These are phyloP conservation scores for Sinhomidia bicolor DNA, from an alignment of 2,888 invertebrate species.

Conservation along the genomic window DNA sequence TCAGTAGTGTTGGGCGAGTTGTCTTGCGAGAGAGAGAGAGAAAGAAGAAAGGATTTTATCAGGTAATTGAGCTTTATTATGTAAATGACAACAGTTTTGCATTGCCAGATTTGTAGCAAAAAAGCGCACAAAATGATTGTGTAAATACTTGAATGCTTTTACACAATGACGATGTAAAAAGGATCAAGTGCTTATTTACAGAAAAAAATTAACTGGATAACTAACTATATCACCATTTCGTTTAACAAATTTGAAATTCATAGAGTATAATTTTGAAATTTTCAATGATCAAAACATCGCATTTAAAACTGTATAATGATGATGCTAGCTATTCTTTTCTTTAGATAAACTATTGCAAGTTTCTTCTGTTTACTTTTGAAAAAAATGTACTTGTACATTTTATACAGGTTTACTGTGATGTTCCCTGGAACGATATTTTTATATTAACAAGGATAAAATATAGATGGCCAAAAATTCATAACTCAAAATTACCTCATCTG, in stretches of 20 bases:
- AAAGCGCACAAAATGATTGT: no score
- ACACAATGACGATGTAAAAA: no score
- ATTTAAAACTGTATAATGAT: no score
- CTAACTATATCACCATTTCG: not conserved
- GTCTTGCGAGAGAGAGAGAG: no score
- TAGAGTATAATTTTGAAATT: not conserved
- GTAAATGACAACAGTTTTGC: constrained; percentile 12
- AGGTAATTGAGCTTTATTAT: constrained; percentile 38
- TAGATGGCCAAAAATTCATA: not conserved
- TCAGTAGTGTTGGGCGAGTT: not conserved
- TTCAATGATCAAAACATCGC: no score
- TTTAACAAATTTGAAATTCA: not conserved
- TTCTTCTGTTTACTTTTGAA: no score
- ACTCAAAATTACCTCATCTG: constrained; percentile 4
- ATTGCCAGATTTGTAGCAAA: not conserved
- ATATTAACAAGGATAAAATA: not conserved
- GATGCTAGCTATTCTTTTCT: no score
- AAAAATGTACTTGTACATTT: no score
- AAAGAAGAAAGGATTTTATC: constrained; percentile 11
- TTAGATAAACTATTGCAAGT: not conserved
- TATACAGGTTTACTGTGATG: not conserved
- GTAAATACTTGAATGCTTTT: not conserved
- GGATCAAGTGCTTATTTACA: no score
- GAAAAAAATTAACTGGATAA: not conserved
- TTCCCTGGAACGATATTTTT: not conserved